A percentile compares a stretch with the other conserved stretches of the same genome.
phyloP scores from a whole-genome alignment of 2,888 invertebrate genomes.

The Apamea monoglypha region DNA sequence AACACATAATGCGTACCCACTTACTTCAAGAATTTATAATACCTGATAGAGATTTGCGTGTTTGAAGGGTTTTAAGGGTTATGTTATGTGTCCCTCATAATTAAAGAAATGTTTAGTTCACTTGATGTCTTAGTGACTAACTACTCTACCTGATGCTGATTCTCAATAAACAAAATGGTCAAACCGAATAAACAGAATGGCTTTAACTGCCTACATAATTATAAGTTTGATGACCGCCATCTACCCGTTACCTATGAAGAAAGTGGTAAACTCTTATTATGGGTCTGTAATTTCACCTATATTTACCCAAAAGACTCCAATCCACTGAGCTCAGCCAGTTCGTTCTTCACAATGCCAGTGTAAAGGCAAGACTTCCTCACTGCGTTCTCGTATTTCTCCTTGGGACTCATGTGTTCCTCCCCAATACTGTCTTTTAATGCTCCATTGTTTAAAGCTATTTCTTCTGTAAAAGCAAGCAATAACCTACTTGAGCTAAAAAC shows the following conservation, averaged over 20 bases:
- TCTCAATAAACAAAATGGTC: background rate
- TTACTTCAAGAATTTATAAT: slow-evolving; percentile 4
- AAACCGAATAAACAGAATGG: background rate
- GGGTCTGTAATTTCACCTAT: background rate
- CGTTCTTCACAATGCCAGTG: slow-evolving; percentile 92
- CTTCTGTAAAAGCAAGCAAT: slow-evolving; percentile 72
- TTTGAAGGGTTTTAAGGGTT: background rate
- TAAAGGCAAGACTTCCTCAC: slow-evolving; percentile 93
- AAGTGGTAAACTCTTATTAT: background rate
- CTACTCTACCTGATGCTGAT: background rate
- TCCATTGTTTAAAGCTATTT: slow-evolving; percentile 86
- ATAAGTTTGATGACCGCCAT: background rate
- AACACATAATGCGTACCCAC: background rate
- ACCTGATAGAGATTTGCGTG: background rate
- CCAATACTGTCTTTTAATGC: slow-evolving; percentile 91
- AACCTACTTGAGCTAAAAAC: background rate
- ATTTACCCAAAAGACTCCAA: slow-evolving; percentile 93
- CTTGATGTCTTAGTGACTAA: background rate
- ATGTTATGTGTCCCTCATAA: background rate
- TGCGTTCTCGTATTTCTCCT: slow-evolving; percentile 94
- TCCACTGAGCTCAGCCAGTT: slow-evolving; percentile 92
- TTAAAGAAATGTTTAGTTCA: background rate
- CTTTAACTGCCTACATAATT: background rate
- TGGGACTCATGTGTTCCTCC: slow-evolving; percentile 93
- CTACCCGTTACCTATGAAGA: background rate